phyloP scores from a whole-genome alignment of 2,888 invertebrate genomes.

The Masnerella sp. region DNA sequence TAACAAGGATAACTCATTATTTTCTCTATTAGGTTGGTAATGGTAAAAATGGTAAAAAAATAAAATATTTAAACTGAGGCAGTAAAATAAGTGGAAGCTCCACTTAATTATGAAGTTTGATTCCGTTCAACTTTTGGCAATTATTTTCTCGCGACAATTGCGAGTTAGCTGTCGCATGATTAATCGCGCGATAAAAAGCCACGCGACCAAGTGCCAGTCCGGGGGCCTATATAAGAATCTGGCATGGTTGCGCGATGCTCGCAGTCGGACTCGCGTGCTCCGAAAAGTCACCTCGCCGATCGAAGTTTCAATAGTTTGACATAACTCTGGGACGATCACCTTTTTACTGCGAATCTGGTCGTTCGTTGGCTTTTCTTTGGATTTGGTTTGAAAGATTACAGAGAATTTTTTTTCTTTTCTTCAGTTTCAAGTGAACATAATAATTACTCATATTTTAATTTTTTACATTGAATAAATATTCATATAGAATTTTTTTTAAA shows the following conservation, averaged over 20 bases:
- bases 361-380: neutral
- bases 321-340: constrained; percentile 44
- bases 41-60: too few species aligned
- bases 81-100: too few species aligned
- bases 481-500: too few species aligned
- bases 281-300: constrained; percentile 64
- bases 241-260: constrained; percentile 72
- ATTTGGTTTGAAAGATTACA: neutral
- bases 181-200: constrained; percentile 28
- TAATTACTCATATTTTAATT: too few species aligned
- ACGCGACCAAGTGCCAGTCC: neutral
- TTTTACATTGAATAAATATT: too few species aligned
- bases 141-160: constrained; percentile 27
- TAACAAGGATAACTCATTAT: too few species aligned
- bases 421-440: too few species aligned
- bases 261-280: constrained; percentile 74
- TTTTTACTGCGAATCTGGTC: neutral
- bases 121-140: constrained; percentile 20
- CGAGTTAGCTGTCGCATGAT: constrained; percentile 28
- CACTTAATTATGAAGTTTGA: too few species aligned
- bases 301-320: constrained; percentile 60
- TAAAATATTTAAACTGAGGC: too few species aligned
- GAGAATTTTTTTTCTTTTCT: too few species aligned
- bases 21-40: too few species aligned
- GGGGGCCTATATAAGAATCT: constrained; percentile 64